Percentiles rank a stretch among this genome's conserved stretches.
These are phyloP conservation scores for Blastomussa wellsi DNA, from an alignment of 92 coral and sea anemone species.

Conservation along the genomic window DNA sequence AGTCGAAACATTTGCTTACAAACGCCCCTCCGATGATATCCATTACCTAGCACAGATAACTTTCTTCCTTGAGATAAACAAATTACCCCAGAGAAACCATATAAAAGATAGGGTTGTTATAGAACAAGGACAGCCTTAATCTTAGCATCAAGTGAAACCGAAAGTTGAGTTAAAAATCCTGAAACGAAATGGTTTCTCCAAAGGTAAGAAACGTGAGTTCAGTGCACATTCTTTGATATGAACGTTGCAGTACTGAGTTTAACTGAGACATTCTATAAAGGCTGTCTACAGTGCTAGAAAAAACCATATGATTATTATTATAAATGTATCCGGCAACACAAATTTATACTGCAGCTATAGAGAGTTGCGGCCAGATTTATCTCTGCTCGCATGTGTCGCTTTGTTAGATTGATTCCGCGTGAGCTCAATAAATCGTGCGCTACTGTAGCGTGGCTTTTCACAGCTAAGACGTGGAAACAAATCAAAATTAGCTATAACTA, in stretches of 20 bases:
- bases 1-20: slow-evolving; percentile 5
- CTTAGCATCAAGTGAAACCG: background rate
- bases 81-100: background rate
- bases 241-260: background rate
- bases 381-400: background rate
- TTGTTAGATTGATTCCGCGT: background rate
- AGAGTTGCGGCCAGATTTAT: no score
- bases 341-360: no score
- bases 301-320: no score
- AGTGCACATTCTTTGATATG: background rate
- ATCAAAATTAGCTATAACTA: no score
- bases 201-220: background rate
- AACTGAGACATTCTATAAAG: no score
- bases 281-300: no score
- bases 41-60: background rate
- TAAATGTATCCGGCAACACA: no score
- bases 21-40: background rate
- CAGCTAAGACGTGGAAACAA: no score
- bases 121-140: background rate
- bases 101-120: background rate
- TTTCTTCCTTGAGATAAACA: background rate
- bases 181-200: background rate
- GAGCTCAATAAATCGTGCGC: no score
- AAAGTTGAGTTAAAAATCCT: background rate
- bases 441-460: no score